Percentiles rank a stretch among this genome's conserved stretches.
These are phyloP conservation scores for Pelusios castaneus DNA, from an alignment of 2,113 vertebrate genomes.

Conservation along the genomic window DNA sequence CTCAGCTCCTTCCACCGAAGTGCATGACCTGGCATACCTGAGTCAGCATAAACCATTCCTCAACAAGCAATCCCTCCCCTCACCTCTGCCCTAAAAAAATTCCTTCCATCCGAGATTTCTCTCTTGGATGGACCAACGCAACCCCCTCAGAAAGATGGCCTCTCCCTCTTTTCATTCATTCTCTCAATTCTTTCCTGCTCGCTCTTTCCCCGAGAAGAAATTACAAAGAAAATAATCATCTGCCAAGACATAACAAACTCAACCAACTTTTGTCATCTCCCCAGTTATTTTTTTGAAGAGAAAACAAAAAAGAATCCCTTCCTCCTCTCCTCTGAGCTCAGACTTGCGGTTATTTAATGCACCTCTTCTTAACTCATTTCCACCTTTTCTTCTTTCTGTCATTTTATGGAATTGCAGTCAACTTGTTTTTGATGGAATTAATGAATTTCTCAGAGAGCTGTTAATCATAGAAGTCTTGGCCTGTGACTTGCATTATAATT, in stretches of 20 bases:
- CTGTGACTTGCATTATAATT: slow-evolving; percentile 73
- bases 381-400: slow-evolving; percentile 59
- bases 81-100: rapidly evolving
- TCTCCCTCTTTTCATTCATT: slow-evolving; percentile 1
- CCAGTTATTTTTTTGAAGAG: not conserved
- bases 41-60: not conserved
- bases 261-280: not conserved
- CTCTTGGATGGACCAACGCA: not conserved
- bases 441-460: slow-evolving; percentile 74
- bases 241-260: slow-evolving; percentile 33
- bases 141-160: not conserved
- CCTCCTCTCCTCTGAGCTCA: not conserved
- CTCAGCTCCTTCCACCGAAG: not conserved
- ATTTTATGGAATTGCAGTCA: slow-evolving; percentile 69
- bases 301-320: not conserved
- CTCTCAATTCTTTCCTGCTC: slow-evolving; percentile 10
- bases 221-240: slow-evolving; percentile 49
- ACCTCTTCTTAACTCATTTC: slow-evolving; percentile 9
- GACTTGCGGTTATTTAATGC: slow-evolving; percentile 39
- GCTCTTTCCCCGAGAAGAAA: slow-evolving; percentile 38
- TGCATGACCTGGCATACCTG: not conserved
- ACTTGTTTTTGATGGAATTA: slow-evolving; percentile 67
- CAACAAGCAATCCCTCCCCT: not conserved
- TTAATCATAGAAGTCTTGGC: slow-evolving; percentile 75
- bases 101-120: not conserved